These are phyloP conservation scores for Alsophila aescularia DNA, from an alignment of 2,888 invertebrate genomes.

Conservation along the genomic window DNA sequence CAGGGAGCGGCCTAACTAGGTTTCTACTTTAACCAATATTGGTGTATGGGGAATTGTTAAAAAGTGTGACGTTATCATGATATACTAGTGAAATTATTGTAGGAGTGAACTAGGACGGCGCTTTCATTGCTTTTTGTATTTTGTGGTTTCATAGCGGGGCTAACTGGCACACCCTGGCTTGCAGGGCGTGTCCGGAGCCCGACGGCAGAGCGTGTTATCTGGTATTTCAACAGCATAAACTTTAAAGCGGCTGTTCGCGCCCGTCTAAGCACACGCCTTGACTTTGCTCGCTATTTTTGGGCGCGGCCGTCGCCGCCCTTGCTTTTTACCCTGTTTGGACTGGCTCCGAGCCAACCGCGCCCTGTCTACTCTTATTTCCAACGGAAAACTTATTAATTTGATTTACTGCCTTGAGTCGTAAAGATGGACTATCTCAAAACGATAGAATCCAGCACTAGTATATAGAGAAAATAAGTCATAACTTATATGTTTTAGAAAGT, in stretches of 20 bases:
- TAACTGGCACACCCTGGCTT: slow-evolving; percentile 45
- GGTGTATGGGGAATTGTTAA: slow-evolving; percentile 19
- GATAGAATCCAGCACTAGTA: background rate
- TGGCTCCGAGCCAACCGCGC: slow-evolving; percentile 76
- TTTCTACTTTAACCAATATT: slow-evolving; percentile 19
- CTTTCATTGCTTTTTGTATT: no score
- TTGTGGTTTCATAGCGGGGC: slow-evolving; percentile 39
- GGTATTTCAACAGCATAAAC: slow-evolving; percentile 31
- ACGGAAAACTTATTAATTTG: slow-evolving; percentile 56
- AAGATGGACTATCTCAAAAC: slow-evolving; percentile 22
- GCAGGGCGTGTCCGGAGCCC: slow-evolving; percentile 47
- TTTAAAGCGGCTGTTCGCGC: slow-evolving; percentile 48
- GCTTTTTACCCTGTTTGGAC: slow-evolving; percentile 82
- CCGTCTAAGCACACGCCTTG: slow-evolving; percentile 72
- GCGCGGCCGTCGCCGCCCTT: slow-evolving; percentile 75
- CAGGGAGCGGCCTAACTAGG: slow-evolving; percentile 29
- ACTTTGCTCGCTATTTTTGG: slow-evolving; percentile 82
- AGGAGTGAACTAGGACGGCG: slow-evolving; percentile 46
- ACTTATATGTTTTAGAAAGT: slow-evolving; percentile 30
- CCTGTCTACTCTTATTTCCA: slow-evolving; percentile 61
- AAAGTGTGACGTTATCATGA: slow-evolving; percentile 24
- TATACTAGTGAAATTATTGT: slow-evolving; percentile 46
- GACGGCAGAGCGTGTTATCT: slow-evolving; percentile 26
- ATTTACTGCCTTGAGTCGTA: slow-evolving; percentile 41
- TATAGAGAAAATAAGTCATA: slow-evolving; percentile 16